phyloP scores from a whole-genome alignment of 1,140 invertebrate species.

The Eufriesea mexicana region DNA sequence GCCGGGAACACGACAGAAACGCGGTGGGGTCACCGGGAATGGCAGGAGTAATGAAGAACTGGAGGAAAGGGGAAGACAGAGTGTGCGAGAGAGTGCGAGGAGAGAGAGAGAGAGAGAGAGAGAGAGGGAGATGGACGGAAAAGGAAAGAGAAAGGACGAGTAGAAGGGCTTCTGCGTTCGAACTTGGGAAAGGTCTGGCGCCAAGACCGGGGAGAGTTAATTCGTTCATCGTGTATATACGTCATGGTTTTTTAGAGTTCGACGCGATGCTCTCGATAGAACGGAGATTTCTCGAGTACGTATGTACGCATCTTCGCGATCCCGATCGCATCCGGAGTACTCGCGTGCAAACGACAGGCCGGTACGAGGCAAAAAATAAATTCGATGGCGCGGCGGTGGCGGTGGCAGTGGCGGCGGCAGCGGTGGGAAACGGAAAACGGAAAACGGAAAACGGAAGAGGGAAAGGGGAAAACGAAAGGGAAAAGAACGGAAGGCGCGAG shows the following conservation, averaged over 20 bases:
- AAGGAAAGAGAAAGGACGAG: constrained; percentile 4
- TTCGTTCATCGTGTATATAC: constrained; percentile 25
- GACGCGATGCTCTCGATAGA: neutral
- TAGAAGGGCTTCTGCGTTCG: constrained; percentile 27
- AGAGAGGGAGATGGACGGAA: constrained; percentile 38
- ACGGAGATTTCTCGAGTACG: constrained; percentile 50
- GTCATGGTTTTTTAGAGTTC: constrained; percentile 8
- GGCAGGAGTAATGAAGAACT: constrained; percentile 15
- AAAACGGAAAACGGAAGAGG: neutral
- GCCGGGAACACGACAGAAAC: constrained; percentile 16
- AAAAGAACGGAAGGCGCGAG: neutral
- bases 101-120: neutral
- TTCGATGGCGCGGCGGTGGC: neutral
- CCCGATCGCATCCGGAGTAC: constrained; percentile 43
- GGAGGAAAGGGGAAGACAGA: constrained; percentile 32
- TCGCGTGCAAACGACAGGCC: neutral
- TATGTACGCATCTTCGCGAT: constrained; percentile 31
- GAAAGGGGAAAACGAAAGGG: neutral
- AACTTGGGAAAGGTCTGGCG: constrained; percentile 52
- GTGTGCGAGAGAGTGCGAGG: constrained; percentile 27
- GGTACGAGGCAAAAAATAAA: neutral
- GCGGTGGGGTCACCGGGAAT: constrained; percentile 45
- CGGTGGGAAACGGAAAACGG: neutral
- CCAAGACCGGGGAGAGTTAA: constrained; percentile 37
- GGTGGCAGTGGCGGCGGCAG: too few species aligned